Base-by-base conservation (phyloP, 1,140 invertebrate species). In the Spodoptera frugiperda region DNA sequence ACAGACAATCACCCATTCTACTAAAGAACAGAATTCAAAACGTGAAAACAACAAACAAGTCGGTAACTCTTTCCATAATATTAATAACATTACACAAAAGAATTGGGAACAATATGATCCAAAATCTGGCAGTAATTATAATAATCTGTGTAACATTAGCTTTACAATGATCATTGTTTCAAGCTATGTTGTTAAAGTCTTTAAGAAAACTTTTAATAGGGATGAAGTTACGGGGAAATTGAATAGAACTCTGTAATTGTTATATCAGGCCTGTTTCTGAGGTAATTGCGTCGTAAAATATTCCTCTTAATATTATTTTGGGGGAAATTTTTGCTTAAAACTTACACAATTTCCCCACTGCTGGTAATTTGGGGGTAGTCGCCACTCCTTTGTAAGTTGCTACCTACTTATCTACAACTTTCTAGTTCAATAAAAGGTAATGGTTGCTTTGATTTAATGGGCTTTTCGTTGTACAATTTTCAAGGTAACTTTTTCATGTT, bases 201-300 rank as follows among this genome's bases (percentile, higher is more conserved):
- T 54, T 72, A 77, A 76, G 78, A 78, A 82, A 85, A 85, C 82
- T 85, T 85, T 85, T 85, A 83, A 85, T 82, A 83, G 80, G 82
- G 77, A 72, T 76, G 76, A 82, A 83, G 83, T 82, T 84, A 77
- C 61, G 63, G 71, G 55, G 71, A 82, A 25, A 84, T 84, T 80
- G 75, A 84, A 85, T 84, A 80, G 76, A 83, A 82, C 82, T 78
- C 77, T 67, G 79, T 82, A 81, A 85, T 85, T 77, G 78, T 79
- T 78, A 79, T 85, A 82, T 80, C 77, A 82, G 76, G 57, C 78
- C 72, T 72, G 77, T 82, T 82, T 77, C 74, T 78, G 78, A 79
- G 83, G 81, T 82, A 81, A 78, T 76, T 68, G 63, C 77, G 61
- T 77, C 77, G 72, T 77, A 81, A 79, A 83, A 81, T 83, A 81